These are phyloP conservation scores for Podarcis muralis DNA, from an alignment of 2,113 vertebrate species.

Conservation along the genomic window DNA sequence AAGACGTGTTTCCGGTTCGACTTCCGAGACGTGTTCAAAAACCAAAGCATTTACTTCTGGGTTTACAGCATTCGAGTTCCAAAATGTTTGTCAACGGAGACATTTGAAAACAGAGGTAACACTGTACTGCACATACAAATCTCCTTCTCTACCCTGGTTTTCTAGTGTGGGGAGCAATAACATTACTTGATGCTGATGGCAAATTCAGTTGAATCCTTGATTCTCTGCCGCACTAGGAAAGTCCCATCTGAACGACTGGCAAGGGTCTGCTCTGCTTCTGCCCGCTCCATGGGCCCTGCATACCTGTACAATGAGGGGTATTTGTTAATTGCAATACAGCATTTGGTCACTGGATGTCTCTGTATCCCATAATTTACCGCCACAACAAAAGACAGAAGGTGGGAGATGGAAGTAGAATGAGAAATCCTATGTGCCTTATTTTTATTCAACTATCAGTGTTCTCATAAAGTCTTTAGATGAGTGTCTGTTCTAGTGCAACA, in stretches of 20 bases:
- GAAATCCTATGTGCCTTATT: neutral
- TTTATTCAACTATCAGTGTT: neutral
- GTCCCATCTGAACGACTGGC: constrained; percentile 86
- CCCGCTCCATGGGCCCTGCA: constrained; percentile 87
- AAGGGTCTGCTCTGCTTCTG: constrained; percentile 81
- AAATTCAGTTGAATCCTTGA: constrained; percentile 89
- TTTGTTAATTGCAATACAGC: neutral
- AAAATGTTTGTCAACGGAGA: too few relatives aligned
- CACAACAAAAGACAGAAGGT: neutral
- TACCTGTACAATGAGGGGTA: constrained; percentile 76
- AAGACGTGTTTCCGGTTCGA: too few relatives aligned
- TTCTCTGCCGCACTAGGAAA: constrained; percentile 85
- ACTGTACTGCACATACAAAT: neutral
- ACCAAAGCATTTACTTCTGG: too few relatives aligned
- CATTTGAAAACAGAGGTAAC: too few relatives aligned
- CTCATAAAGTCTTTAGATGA: neutral
- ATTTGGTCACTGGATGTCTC: constrained; percentile 10
- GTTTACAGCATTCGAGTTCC: too few relatives aligned
- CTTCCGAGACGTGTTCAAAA: too few relatives aligned
- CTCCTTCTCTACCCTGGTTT: neutral
- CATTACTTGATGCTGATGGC: constrained; percentile 94
- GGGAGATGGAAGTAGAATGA: neutral
- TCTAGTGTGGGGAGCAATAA: neutral
- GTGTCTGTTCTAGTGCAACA: neutral
- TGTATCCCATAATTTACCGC: neutral